Evolutionary conservation across 2,113 vertebrate species (phyloP).

Genomic region (Sorex fumeus): DNA sequence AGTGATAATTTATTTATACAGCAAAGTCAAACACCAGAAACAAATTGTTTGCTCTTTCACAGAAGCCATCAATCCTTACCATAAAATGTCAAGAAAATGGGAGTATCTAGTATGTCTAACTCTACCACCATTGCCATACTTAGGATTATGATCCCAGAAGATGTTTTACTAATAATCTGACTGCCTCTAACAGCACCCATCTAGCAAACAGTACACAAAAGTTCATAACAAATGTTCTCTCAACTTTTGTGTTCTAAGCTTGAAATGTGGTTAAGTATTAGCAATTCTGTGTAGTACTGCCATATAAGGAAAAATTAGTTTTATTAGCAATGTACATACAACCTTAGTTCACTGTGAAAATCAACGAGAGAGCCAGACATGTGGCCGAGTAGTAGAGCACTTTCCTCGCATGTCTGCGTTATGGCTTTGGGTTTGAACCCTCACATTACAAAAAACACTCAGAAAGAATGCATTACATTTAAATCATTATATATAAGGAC

Average conservation of each 20-base stretch:
- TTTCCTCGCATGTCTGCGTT: too few relatives aligned
- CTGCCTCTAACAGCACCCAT: neutral
- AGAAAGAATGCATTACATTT: neutral
- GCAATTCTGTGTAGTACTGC: neutral
- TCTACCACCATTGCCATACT: neutral
- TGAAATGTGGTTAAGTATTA: neutral
- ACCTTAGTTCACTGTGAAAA: slow-evolving; percentile 35
- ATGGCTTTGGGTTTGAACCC: too few relatives aligned
- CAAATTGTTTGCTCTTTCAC: neutral
- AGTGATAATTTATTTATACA: neutral
- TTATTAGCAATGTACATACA: neutral
- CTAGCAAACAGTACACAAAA: neutral
- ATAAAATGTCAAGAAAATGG: neutral
- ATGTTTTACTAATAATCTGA: neutral
- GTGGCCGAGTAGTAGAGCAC: too few relatives aligned
- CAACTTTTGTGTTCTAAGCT: neutral
- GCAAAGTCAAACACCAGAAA: neutral
- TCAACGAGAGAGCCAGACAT: neutral
- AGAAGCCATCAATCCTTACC: neutral
- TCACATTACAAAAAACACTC: too few relatives aligned
- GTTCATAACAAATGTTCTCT: slow-evolving; percentile 14
- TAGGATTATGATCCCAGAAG: neutral
- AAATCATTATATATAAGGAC: neutral
- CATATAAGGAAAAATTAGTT: neutral
- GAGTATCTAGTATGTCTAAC: neutral